phyloP scores from a whole-genome alignment of 1,140 invertebrate genomes.

The Drosophila orosa region DNA sequence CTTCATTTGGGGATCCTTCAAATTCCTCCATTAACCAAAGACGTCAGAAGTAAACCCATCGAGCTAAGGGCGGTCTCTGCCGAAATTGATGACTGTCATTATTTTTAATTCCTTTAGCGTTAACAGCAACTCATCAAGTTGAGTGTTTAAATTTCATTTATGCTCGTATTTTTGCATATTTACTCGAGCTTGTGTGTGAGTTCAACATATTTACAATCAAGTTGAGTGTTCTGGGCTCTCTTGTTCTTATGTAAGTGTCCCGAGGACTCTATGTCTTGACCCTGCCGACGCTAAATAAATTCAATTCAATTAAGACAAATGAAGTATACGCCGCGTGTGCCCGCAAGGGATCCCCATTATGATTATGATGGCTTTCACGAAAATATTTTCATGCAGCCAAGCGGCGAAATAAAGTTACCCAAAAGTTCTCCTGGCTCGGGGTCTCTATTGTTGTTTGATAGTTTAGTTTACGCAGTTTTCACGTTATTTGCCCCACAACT shows the following conservation, averaged over 20 bases:
- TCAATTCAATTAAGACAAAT: conserved; percentile 67
- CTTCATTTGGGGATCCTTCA: conserved; percentile 12
- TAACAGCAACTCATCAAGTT: conserved; percentile 80
- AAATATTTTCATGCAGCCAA: conserved; percentile 27
- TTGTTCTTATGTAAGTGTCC: conserved; percentile 19
- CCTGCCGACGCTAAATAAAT: conserved; percentile 43
- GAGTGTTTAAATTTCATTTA: conserved; percentile 77
- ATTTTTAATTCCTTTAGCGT: conserved; percentile 75
- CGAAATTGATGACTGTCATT: conserved; percentile 72
- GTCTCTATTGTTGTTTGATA: conserved; percentile 59
- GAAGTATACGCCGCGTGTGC: conserved; percentile 48
- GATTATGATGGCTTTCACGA: conserved; percentile 41
- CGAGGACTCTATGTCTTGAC: conserved; percentile 36
- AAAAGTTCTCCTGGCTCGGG: conserved; percentile 21
- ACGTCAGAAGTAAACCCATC: conserved; percentile 35
- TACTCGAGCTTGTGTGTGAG: conserved; percentile 10
- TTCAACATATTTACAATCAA: conserved; percentile 54
- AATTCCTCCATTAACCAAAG: conserved; percentile 18
- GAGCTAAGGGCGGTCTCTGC: conserved; percentile 17
- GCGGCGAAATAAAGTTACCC: conserved; percentile 17
- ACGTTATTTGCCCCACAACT: conserved; percentile 20
- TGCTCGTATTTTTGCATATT: conserved; percentile 56
- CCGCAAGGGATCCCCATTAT: conserved; percentile 29
- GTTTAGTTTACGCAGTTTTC: conserved; percentile 55
- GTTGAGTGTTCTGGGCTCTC: conserved; percentile 50